These are phyloP conservation scores for Campoletis sonorensis DNA, from an alignment of 1,140 invertebrate genomes.

Conservation along the genomic window DNA sequence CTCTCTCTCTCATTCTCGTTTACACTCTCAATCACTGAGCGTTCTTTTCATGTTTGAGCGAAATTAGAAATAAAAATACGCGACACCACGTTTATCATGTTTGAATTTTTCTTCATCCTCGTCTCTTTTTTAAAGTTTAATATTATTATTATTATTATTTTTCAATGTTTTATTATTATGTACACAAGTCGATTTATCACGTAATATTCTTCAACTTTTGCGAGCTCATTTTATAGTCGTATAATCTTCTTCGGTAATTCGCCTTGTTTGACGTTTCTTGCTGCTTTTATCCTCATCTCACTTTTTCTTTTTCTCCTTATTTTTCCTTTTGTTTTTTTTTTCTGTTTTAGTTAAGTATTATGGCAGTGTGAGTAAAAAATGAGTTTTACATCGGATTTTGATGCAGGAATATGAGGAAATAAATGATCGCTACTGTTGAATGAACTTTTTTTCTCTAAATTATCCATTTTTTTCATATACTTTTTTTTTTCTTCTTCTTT, in stretches of 20 bases:
- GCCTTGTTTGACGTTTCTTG: neutral
- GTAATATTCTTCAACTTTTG: constrained; percentile 8
- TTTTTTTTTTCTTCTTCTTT: constrained; percentile 20
- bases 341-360: constrained; percentile 13
- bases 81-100: constrained; percentile 21
- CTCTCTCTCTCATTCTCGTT: neutral
- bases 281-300: too few relatives aligned
- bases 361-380: constrained; percentile 30
- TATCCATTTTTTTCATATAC: neutral
- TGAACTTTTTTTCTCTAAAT: neutral
- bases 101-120: neutral
- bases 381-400: too few relatives aligned
- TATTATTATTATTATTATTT: too few relatives aligned
- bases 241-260: neutral
- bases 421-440: too few relatives aligned
- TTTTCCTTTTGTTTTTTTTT: too few relatives aligned
- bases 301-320: neutral
- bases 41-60: constrained; percentile 32
- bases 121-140: neutral
- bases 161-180: neutral
- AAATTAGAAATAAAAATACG: constrained; percentile 18
- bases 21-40: constrained; percentile 6
- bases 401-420: too few relatives aligned
- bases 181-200: constrained; percentile 32
- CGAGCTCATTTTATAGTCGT: constrained; percentile 26